phyloP scores from a whole-genome alignment of 2,888 invertebrate genomes.

The Anorthoa munda region DNA sequence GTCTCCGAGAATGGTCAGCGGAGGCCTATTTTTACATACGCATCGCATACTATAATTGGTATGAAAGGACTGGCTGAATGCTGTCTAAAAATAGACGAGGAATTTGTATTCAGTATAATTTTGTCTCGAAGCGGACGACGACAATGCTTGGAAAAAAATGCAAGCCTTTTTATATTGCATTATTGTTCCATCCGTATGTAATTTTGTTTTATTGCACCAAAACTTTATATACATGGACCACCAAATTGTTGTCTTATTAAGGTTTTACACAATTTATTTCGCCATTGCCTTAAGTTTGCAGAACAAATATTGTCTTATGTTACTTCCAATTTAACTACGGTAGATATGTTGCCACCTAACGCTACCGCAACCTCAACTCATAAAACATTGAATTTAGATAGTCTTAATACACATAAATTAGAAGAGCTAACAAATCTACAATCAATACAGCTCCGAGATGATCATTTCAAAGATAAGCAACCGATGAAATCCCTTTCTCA shows the following conservation, averaged over 20 bases:
- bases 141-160: constrained; percentile 63
- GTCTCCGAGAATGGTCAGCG: constrained; percentile 74
- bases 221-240: constrained; percentile 13
- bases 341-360: not conserved
- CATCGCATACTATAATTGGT: constrained; percentile 73
- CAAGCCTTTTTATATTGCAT: constrained; percentile 47
- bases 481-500: constrained; percentile 27
- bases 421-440: constrained; percentile 13
- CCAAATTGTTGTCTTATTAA: not conserved
- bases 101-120: constrained; percentile 69
- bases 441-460: constrained; percentile 16
- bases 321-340: constrained; percentile 14
- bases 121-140: constrained; percentile 61
- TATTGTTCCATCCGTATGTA: constrained; percentile 53
- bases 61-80: constrained; percentile 68
- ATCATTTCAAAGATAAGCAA: constrained; percentile 26
- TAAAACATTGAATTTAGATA: constrained; percentile 33
- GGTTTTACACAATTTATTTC: constrained; percentile 13
- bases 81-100: constrained; percentile 67
- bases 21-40: constrained; percentile 79
- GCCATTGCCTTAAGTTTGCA: not conserved
- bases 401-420: constrained; percentile 27
- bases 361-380: not conserved
- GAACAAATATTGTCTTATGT: not conserved
- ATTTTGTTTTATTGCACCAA: constrained; percentile 42